A percentile compares a stretch with the other conserved stretches of the same genome.
These are phyloP conservation scores for Euclidia mi DNA, from an alignment of 2,888 invertebrate species.

Conservation along the genomic window DNA sequence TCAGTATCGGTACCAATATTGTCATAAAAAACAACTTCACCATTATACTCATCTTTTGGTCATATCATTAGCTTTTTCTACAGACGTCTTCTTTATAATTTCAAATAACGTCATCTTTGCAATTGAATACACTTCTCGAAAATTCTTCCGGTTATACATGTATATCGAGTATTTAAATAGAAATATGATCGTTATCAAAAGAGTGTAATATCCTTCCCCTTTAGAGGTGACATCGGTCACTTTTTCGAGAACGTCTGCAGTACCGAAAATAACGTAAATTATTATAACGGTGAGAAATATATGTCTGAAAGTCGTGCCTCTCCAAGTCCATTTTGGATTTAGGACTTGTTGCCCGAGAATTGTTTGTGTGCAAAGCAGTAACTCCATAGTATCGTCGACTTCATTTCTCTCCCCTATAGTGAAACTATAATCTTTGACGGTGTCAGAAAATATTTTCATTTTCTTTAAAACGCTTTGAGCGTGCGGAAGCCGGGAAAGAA, in stretches of 20 bases:
- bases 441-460: slow-evolving; percentile 58
- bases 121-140: slow-evolving; percentile 63
- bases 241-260: slow-evolving; percentile 60
- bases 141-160: slow-evolving; percentile 54
- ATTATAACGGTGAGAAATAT: slow-evolving; percentile 55
- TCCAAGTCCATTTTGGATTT: slow-evolving; percentile 74
- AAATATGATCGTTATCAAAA: slow-evolving; percentile 61
- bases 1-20: slow-evolving; percentile 57
- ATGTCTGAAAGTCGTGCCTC: slow-evolving; percentile 57
- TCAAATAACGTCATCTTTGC: slow-evolving; percentile 66
- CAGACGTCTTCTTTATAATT: slow-evolving; percentile 55
- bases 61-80: slow-evolving; percentile 44
- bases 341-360: slow-evolving; percentile 74
- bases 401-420: slow-evolving; percentile 69
- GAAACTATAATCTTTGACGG: slow-evolving; percentile 56
- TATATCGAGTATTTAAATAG: slow-evolving; percentile 64
- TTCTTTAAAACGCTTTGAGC: slow-evolving; percentile 44
- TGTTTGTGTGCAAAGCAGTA: slow-evolving; percentile 63
- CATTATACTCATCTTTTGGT: slow-evolving; percentile 54
- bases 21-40: slow-evolving; percentile 53
- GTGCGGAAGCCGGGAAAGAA: slow-evolving; percentile 28
- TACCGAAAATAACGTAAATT: slow-evolving; percentile 72
- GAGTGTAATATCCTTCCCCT: slow-evolving; percentile 72
- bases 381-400: slow-evolving; percentile 63
- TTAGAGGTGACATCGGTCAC: slow-evolving; percentile 57